Evolutionary conservation across 2,888 invertebrate genomes (phyloP).

Genomic region (Tridacna crocea): DNA sequence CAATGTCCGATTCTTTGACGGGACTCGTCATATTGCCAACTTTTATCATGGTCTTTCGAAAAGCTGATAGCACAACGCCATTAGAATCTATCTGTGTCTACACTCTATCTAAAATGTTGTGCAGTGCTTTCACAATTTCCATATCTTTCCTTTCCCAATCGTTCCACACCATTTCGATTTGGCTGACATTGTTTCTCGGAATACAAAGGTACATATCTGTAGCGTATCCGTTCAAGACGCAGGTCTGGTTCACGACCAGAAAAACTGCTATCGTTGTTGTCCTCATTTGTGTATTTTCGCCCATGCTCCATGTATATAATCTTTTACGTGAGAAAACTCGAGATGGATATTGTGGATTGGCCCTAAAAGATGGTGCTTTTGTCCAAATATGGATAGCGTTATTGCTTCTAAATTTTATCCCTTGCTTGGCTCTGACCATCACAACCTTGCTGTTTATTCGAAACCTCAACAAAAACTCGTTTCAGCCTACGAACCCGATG

Average conservation of each 20-base stretch:
- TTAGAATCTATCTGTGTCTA: too few species aligned
- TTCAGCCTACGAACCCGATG: not conserved
- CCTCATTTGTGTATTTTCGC: conserved; percentile 27
- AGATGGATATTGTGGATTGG: conserved; percentile 27
- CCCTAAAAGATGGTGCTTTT: conserved; percentile 12
- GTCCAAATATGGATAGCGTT: conserved; percentile 25
- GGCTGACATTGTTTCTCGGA: conserved; percentile 55
- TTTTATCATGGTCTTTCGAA: conserved; percentile 27
- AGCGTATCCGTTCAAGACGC: conserved; percentile 37
- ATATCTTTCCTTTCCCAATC: conserved; percentile 41
- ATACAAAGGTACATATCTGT: conserved; percentile 56
- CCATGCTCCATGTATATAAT: conserved; percentile 34
- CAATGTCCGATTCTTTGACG: conserved; percentile 49
- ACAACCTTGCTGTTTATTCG: conserved; percentile 45
- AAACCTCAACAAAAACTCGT: not conserved
- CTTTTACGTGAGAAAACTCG: conserved; percentile 27
- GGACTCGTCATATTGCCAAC: conserved; percentile 52
- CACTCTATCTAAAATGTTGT: not conserved
- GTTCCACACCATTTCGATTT: conserved; percentile 56
- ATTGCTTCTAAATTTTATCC: conserved; percentile 30
- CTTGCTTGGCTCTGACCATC: conserved; percentile 44
- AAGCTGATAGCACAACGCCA: not conserved
- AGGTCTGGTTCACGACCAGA: conserved; percentile 20
- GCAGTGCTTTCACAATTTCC: conserved; percentile 29
- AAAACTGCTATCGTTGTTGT: conserved; percentile 6